Evolutionary conservation across 2,888 invertebrate genomes (phyloP).

Genomic region (Tinea trinotella): DNA sequence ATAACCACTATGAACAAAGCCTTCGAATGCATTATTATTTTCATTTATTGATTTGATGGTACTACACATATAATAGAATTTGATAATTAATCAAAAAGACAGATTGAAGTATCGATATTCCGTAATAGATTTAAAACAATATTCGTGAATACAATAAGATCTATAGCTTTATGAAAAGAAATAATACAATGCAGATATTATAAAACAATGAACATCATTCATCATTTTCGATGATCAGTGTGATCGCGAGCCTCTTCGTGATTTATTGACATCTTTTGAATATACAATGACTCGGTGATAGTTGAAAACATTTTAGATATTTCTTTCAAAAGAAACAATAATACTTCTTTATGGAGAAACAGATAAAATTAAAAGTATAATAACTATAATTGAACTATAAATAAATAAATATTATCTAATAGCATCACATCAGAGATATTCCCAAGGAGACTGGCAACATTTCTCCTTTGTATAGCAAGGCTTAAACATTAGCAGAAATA

Average conservation of each 20-base stretch:
- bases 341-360: too few species aligned
- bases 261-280: conserved; percentile 37
- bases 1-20: too few species aligned
- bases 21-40: too few species aligned
- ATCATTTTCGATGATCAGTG: conserved; percentile 20
- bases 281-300: conserved; percentile 24
- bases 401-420: too few species aligned
- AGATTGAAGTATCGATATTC: not conserved
- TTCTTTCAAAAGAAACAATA: not conserved
- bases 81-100: conserved; percentile 3
- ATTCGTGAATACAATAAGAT: not conserved
- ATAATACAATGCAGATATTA: conserved; percentile 31
- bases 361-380: too few species aligned
- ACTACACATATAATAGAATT: not conserved
- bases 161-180: not conserved
- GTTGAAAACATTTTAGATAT: not conserved
- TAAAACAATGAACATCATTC: conserved; percentile 38
- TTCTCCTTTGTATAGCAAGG: too few species aligned
- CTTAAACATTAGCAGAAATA: too few species aligned
- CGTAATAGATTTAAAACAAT: conserved; percentile 13
- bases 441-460: too few species aligned
- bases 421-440: too few species aligned
- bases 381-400: too few species aligned
- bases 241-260: conserved; percentile 30
- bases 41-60: not conserved